phyloP scores from a whole-genome alignment of 2,113 vertebrate genomes.

The Amblyornis subalaris region DNA sequence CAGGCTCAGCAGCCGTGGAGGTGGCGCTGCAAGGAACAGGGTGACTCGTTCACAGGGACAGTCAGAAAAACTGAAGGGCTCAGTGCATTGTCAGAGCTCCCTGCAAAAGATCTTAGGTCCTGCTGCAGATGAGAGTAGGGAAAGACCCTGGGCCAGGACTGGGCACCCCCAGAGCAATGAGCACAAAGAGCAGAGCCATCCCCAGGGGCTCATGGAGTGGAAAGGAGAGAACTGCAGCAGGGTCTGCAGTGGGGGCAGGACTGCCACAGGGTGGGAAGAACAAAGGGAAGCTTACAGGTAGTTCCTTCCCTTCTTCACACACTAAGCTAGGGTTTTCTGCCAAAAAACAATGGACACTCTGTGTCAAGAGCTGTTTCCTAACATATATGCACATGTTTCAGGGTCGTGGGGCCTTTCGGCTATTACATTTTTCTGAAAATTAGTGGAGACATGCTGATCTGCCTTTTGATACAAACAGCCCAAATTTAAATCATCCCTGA shows the following conservation, averaged over 20 bases:
- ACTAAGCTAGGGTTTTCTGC: background rate
- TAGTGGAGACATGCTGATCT: background rate
- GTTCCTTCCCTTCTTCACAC: background rate
- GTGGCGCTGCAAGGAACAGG: accelerated
- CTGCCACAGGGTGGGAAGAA: background rate
- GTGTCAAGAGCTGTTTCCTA: background rate
- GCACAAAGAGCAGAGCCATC: background rate
- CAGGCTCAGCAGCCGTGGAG: background rate
- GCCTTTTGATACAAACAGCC: background rate
- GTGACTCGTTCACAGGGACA: accelerated
- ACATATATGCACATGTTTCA: accelerated
- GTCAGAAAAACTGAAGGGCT: accelerated
- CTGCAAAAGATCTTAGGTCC: background rate
- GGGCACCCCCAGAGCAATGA: background rate
- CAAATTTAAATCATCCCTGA: background rate
- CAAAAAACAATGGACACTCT: too few relatives aligned
- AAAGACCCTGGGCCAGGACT: background rate
- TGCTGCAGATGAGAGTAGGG: background rate
- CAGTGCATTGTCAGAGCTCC: background rate
- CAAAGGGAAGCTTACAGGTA: background rate
- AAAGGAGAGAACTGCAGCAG: background rate
- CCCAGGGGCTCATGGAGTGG: accelerated
- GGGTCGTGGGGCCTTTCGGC: background rate
- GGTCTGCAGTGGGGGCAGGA: background rate
- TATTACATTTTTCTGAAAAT: background rate